A percentile compares a stretch with the other conserved stretches of the same genome.
These are phyloP conservation scores for Forbesichthys papilliferus DNA, from an alignment of 2,113 vertebrate genomes.

Conservation along the genomic window DNA sequence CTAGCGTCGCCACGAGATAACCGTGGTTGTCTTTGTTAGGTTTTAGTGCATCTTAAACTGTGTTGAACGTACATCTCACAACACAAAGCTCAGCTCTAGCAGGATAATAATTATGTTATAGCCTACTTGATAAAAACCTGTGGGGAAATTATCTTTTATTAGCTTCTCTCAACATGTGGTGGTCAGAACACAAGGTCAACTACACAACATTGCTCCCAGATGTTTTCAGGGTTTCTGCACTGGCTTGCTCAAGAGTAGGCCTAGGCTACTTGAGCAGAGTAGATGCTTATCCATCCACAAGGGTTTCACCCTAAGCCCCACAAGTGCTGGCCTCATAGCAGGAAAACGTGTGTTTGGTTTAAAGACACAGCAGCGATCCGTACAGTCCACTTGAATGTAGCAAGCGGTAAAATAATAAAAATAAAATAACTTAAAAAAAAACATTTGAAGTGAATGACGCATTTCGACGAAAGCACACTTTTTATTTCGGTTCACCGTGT, in stretches of 20 bases:
- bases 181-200: conserved; percentile 25
- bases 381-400: too few species aligned
- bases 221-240: neutral
- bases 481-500: neutral
- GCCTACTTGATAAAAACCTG: neutral
- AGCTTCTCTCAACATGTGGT: neutral
- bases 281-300: conserved; percentile 19
- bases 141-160: neutral
- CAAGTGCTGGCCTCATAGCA: neutral
- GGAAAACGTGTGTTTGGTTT: too few species aligned
- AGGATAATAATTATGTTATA: neutral
- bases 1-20: too few species aligned
- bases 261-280: neutral
- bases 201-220: neutral
- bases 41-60: neutral
- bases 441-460: too few species aligned
- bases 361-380: too few species aligned
- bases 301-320: conserved; percentile 10
- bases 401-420: too few species aligned
- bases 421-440: too few species aligned
- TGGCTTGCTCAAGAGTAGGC: neutral
- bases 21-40: too few species aligned
- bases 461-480: too few species aligned
- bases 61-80: too few species aligned
- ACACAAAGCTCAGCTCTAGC: too few species aligned